These are phyloP conservation scores for Hyaena hyaena DNA, from an alignment of 2,113 vertebrate genomes.

Conservation along the genomic window DNA sequence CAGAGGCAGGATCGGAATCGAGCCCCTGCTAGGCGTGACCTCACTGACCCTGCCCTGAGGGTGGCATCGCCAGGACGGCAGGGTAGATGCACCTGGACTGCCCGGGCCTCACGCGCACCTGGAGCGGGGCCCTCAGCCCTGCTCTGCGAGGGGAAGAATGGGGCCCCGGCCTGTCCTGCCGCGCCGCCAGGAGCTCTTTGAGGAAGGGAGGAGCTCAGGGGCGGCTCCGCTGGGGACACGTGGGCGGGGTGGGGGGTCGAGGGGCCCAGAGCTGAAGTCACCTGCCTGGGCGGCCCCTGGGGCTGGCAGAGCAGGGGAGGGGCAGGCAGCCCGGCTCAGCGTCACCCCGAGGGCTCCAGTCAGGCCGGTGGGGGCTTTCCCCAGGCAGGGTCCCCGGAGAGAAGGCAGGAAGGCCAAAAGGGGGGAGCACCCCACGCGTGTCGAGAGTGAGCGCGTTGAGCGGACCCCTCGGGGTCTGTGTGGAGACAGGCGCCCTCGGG, in stretches of 20 bases:
- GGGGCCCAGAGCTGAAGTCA: not conserved
- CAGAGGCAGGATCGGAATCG: not conserved
- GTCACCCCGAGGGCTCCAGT: not conserved
- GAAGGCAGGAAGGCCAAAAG: not conserved
- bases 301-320: not conserved
- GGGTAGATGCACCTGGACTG: not conserved
- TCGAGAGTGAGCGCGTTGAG: too few species aligned
- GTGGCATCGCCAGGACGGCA: too few species aligned
- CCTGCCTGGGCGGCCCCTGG: not conserved
- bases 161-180: not conserved
- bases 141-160: not conserved
- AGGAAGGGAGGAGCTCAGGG: not conserved
- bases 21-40: not conserved
- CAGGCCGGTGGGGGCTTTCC: not conserved
- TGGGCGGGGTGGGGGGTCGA: too few species aligned
- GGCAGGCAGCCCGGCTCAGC: not conserved
- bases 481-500: not conserved
- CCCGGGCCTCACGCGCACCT: accelerated
- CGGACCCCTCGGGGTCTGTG: not conserved
- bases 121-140: accelerated
- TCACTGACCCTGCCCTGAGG: not conserved
- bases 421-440: too few species aligned
- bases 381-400: not conserved
- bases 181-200: too few species aligned
- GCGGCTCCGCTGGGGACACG: too few species aligned